phyloP scores from a whole-genome alignment of 2,797 vertebrate species.

The Hybognathus amarus region DNA sequence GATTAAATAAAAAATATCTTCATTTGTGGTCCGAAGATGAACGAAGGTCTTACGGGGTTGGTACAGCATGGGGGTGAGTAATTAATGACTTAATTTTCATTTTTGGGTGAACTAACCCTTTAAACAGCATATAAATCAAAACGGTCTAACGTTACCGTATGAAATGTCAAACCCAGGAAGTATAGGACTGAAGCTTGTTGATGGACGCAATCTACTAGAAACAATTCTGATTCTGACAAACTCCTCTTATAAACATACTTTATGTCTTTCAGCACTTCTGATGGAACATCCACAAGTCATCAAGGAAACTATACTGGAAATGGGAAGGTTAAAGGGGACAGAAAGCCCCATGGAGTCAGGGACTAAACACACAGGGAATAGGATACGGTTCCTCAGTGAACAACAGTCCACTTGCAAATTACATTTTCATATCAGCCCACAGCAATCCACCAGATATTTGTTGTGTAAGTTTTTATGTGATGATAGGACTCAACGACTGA shows the following conservation, averaged over 20 bases:
- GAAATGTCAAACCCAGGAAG: no score
- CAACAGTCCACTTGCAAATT: conserved; percentile 24
- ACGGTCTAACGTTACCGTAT: no score
- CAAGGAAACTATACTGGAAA: conserved; percentile 60
- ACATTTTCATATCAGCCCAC: conserved; percentile 27
- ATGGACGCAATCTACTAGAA: background rate
- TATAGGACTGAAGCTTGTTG: no score
- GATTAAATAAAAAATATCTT: no score
- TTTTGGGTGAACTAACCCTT: no score
- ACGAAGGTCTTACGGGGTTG: no score
- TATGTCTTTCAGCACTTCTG: conserved; percentile 64
- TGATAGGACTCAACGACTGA: conserved; percentile 13
- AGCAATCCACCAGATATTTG: conserved; percentile 37
- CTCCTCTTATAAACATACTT: conserved; percentile 11
- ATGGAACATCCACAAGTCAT: conserved; percentile 62
- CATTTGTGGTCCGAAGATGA: no score
- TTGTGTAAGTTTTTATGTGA: conserved; percentile 24
- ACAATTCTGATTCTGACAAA: conserved; percentile 21
- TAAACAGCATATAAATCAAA: background rate
- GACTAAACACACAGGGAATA: conserved; percentile 42
- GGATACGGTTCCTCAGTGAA: conserved; percentile 1
- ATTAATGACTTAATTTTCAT: no score
- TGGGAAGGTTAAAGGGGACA: conserved; percentile 67
- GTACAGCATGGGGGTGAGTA: no score
- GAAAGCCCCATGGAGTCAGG: conserved; percentile 68